A percentile compares a stretch with the other conserved stretches of the same genome.
phyloP scores from a whole-genome alignment of 2,113 vertebrate species.

The Eubucco bourcierii region DNA sequence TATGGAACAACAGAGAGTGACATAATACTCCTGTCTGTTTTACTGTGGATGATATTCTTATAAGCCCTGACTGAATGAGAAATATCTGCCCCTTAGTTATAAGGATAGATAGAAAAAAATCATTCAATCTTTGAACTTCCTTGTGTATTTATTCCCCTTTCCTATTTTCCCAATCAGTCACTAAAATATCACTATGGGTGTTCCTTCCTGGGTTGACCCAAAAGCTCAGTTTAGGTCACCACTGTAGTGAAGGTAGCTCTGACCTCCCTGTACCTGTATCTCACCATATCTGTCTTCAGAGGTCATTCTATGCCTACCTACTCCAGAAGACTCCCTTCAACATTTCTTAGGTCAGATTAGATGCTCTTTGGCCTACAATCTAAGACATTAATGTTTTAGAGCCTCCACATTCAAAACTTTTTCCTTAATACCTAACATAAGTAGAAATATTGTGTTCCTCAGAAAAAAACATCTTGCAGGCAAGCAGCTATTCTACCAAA shows the following conservation, averaged over 20 bases:
- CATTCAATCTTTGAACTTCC: conserved; percentile 16
- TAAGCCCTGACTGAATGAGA: conserved; percentile 63
- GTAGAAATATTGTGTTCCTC: not conserved
- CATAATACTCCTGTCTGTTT: conserved; percentile 50
- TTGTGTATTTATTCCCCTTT: not conserved
- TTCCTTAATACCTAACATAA: not conserved
- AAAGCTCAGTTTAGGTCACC: not conserved
- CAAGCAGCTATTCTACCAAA: not conserved
- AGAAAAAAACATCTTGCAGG: not conserved
- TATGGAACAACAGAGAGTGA: conserved; percentile 41
- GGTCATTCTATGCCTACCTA: not conserved
- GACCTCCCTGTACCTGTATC: not conserved
- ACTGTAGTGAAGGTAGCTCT: not conserved
- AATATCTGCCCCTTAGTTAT: conserved; percentile 39
- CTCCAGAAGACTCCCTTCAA: not conserved
- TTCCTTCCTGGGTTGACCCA: not conserved
- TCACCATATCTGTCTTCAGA: not conserved
- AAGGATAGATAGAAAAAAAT: conserved; percentile 20
- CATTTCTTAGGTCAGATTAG: not conserved
- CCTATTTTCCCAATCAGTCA: not conserved
- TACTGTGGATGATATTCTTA: conserved; percentile 68
- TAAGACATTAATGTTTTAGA: conserved; percentile 5
- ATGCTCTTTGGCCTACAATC: not conserved
- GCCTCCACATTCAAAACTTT: not conserved
- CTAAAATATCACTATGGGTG: not conserved